phyloP scores from a whole-genome alignment of 2,797 vertebrate genomes.

The Glyptemys insculpta region DNA sequence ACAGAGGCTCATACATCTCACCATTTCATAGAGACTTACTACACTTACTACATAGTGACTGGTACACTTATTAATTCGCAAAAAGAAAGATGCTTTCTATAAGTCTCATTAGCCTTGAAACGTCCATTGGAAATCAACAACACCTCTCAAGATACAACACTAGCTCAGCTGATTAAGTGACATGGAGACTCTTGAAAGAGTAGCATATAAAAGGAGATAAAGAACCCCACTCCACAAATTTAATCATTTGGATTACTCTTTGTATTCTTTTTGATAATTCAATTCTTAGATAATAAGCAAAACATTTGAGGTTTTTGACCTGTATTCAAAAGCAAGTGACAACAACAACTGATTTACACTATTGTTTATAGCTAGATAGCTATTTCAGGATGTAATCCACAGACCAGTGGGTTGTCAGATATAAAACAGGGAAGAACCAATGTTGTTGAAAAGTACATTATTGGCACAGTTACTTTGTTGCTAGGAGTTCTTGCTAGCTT shows the following conservation, averaged over 20 bases:
- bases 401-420: slow-evolving; percentile 19
- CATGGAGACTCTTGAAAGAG: neutral
- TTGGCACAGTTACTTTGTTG: slow-evolving; percentile 12
- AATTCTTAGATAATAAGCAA: neutral
- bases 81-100: neutral
- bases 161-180: neutral
- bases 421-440: slow-evolving; percentile 38
- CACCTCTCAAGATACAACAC: neutral
- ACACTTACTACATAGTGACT: too few species aligned
- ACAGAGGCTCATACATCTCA: neutral
- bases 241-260: neutral
- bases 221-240: neutral
- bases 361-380: neutral
- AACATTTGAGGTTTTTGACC: neutral
- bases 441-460: slow-evolving; percentile 11
- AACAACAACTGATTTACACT: neutral
- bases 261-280: neutral
- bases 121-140: neutral
- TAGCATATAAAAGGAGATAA: neutral
- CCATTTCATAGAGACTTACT: neutral
- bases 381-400: slow-evolving; percentile 2
- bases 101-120: neutral
- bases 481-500: slow-evolving; percentile 29
- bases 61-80: neutral
- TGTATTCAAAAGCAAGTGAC: neutral